Evolutionary conservation across 2,797 vertebrate species (phyloP), one percentile per base, ranked within the genome.

Genomic region (Oreortyx pictus): DNA sequence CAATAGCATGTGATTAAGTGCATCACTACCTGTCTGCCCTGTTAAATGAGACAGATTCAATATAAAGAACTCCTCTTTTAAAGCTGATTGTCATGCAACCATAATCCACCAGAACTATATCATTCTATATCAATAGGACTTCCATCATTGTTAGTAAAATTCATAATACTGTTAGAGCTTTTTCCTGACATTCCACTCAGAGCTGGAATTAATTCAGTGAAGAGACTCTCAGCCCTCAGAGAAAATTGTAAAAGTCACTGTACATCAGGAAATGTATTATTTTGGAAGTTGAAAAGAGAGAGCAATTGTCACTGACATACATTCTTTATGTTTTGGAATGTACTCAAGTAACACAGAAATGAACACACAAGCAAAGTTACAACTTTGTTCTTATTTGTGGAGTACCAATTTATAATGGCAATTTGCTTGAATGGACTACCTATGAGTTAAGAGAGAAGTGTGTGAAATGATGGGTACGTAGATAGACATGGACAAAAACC

Each of bases 1-100:
- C 84, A 82, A 93, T 44, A 86, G 7, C 39, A 60, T n/a, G 6
- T 89, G 86, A 88, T 75, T 78, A 89, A 91, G 46, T 62, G n/a
- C 54, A 92, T 82, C 61, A 60, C 39, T 37, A 62, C 66, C 46
- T 79, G 64, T 33, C 67, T 82, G 24, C 62, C 64, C 59, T 57
- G 15, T 78, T 82, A 91, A 87, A 86, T 5, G 11, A 92, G n/a
- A 70, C 86, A 93, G 77, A 90, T 66, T 77, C 49, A 83, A 39
- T 50, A 88, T 24, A 66, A 86, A 83, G 73, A 47, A 17, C 17
- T 68, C 20, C 9, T 76, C 19, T 67, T 90, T 73, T 79, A 86
- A 88, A 83, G 20, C 5, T 1, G 1, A 29, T 6, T 57, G 33
- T 71, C 62, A 41, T 57, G 37, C 46, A 91, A 11, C 12, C 18